Evolutionary conservation across 23 tunicate genomes (phyloP).

Genomic region (Phallusia fumigata): DNA sequence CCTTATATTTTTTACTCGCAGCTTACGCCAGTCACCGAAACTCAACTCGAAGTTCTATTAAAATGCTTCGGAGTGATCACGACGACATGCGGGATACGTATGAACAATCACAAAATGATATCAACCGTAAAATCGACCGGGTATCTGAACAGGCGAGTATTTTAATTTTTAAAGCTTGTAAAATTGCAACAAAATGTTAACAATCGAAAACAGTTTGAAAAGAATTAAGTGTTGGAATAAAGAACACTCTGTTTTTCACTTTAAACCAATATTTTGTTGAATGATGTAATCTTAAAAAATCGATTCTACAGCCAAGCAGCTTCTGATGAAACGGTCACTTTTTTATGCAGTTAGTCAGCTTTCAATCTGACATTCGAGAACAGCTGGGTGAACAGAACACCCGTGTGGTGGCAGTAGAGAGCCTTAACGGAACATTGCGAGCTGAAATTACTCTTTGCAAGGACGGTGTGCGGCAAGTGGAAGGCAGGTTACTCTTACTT

Average conservation of each 20-base stretch:
- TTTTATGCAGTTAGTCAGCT: not conserved
- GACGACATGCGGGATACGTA: not conserved
- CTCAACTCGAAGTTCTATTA: not conserved
- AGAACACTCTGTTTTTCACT: not conserved
- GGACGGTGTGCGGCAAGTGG: not conserved
- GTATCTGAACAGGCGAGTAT: not conserved
- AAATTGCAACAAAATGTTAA: too few species aligned
- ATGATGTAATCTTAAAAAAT: too few species aligned
- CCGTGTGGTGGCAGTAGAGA: conserved; percentile 23
- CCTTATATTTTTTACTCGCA: not conserved
- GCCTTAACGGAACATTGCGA: conserved; percentile 9
- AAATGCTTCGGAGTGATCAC: not conserved
- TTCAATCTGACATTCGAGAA: not conserved
- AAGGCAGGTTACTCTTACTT: not conserved
- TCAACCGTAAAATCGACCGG: conserved; percentile 8
- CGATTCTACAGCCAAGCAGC: too few species aligned
- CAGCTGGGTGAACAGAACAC: not conserved
- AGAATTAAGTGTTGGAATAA: too few species aligned
- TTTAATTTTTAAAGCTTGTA: too few species aligned
- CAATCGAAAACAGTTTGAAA: too few species aligned
- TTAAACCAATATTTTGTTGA: too few species aligned
- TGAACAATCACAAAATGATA: not conserved
- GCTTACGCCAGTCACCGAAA: not conserved
- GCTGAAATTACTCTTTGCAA: not conserved
- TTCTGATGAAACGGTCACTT: too few species aligned